Base-by-base conservation (phyloP, 2,797 vertebrate genomes). In the Clarias fuscus region DNA sequence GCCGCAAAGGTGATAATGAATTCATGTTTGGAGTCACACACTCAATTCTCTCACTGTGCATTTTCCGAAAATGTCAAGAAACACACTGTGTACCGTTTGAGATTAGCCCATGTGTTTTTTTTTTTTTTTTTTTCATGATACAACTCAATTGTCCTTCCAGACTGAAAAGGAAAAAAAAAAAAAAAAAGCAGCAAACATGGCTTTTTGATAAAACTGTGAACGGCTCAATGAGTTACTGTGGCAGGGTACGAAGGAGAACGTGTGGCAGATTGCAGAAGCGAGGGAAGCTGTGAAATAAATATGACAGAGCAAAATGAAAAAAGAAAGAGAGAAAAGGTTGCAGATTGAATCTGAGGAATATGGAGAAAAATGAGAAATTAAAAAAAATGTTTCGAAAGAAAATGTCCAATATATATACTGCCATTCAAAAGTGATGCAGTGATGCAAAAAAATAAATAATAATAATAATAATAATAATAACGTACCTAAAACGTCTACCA, bases 1-100 rank as follows among this genome's bases (percentile, higher is more conserved):
- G 91, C 91, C 88, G 91, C 53, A 91, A 92, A 88, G 87, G 87
- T 88, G 90, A 86, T 93, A 93, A 93, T 93, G 90, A 93, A 93
- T 92, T 93, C 86, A 89, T 91, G 91, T 91, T 92, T 90, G 89
- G 87, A 90, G 88, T 88, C 88, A 90, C 89, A 88, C 83, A 89
- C 88, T 85, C 84, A 85, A 64, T 78, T 43, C 78, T 77, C 85
- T 88, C 80, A 86, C 86, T 65, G 82, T 83, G 64, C 81, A 73
- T 88, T 6, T 59, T 90, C 86, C 67, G 40, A 76, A 91, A 89
- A 89, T 87, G 87, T 88, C 85, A 65, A 90, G 64, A 91, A 92
- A 90, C 62, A 88, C 84, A 92, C 75, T 79, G 82, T 79, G 82
- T 30, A 87, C 89, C 85, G 78, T 86, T 79, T 43, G n/a, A 85